Conservation (phyloP, 37 sponge, comb jelly and placozoan genomes). For the Axinella damicornis region DNA sequence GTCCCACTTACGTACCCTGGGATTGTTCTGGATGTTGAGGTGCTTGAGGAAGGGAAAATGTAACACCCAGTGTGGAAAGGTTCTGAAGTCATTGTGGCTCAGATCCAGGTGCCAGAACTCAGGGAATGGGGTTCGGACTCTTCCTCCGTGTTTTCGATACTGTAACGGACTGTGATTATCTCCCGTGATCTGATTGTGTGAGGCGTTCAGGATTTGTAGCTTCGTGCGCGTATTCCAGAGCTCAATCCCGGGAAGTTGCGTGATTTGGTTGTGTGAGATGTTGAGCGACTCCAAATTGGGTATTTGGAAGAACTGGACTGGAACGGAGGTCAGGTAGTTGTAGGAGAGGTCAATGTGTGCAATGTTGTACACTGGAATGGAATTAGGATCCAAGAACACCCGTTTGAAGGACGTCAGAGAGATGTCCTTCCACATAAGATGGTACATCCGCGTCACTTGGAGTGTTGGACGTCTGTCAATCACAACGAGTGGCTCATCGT, state of each 20-base stretch:
- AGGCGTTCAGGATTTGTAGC: slow-evolving; percentile 55
- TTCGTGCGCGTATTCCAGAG: slow-evolving; percentile 30
- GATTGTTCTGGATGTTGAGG: slow-evolving; percentile 58
- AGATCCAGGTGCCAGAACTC: slow-evolving; percentile 72
- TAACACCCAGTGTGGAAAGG: slow-evolving; percentile 43
- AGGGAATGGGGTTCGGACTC: not conserved
- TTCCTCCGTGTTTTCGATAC: not conserved
- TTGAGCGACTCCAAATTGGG: slow-evolving; percentile 60
- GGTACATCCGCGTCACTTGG: slow-evolving; percentile 30
- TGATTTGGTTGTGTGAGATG: slow-evolving; percentile 66
- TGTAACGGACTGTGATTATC: not conserved
- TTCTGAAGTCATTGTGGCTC: slow-evolving; percentile 39
- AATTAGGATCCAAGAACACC: slow-evolving; percentile 7
- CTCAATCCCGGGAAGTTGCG: slow-evolving; percentile 25
- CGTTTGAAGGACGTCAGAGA: slow-evolving; percentile 38
- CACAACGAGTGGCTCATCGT: slow-evolving; percentile 41
- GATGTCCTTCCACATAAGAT: slow-evolving; percentile 64
- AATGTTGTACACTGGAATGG: not conserved
- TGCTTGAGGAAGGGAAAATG: slow-evolving; percentile 20
- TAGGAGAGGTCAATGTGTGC: slow-evolving; percentile 67
- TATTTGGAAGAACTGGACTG: slow-evolving; percentile 45
- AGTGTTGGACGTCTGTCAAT: slow-evolving; percentile 47
- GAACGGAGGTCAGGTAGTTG: slow-evolving; percentile 54
- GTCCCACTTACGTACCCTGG: slow-evolving; percentile 21
- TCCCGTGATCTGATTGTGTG: slow-evolving; percentile 52